Base-by-base conservation (phyloP, 2,888 invertebrate genomes). In the Dioctria linearis region DNA sequence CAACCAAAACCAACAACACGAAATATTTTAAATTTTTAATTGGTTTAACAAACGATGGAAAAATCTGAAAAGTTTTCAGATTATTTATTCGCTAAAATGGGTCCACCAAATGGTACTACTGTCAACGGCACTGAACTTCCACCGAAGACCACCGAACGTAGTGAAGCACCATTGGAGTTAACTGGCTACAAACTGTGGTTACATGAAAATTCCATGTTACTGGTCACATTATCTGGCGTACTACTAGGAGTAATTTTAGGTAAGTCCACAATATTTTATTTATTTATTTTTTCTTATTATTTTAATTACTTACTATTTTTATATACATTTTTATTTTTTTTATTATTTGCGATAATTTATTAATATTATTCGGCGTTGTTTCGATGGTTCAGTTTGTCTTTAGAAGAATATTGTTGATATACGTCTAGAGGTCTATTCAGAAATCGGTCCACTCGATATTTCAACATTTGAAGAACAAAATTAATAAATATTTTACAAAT, bases 51-150 rank as follows among this genome's bases (percentile, higher is more conserved):
- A 85, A 86, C 85, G 86, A 91, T 92, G 92, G 92, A 92, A 91
- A 92, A 91, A 89, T 89, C 91, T 90, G 91, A 90, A 89, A 91
- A 91, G 86, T 93, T 94, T 92, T 93, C 93, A 93, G 94, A 94
- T 90, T 94, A 94, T 90, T 90, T 94, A 90, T 94, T 94, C 89
- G 93, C 93, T 89, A 94, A 94, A 91, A 94, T 94, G 94, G 93
- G 93, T 87, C 92, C 92, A 85, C 91, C 92, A 83, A 90, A 90
- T 84, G 89, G 90, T 84, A 90, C 86, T 82, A 87, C 88, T 82
- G 85, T 86, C 82, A 87, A 88, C 83, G 88, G 89, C 83, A 87
- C 87, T 83, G 86, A 92, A 86, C 85, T 90, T 86, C 88, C 90
- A 83, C 91, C 92, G 85, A 92, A 92, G 89, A 91, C 91, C 83